Percentiles rank a stretch among this genome's conserved stretches.
Conservation (phyloP, 1,140 invertebrate genomes). For the Schlechtendalia chinensis region DNA sequence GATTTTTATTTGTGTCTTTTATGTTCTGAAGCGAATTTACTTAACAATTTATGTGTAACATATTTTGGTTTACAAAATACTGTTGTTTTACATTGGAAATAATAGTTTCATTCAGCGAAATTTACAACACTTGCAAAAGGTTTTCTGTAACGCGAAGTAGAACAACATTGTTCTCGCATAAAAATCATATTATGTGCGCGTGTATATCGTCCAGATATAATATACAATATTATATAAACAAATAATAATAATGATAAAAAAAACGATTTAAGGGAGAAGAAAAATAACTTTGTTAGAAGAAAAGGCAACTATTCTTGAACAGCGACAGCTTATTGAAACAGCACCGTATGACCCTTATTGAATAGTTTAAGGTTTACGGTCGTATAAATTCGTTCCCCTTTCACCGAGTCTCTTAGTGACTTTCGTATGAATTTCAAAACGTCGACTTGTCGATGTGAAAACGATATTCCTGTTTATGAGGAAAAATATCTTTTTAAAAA, state of each 20-base stretch:
- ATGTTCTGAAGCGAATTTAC: background rate
- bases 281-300: conserved; percentile 11
- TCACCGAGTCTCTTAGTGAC: conserved; percentile 25
- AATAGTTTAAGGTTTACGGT: conserved; percentile 38
- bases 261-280: background rate
- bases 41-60: background rate
- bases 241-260: background rate
- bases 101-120: background rate
- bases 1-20: too few relatives aligned
- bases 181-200: background rate
- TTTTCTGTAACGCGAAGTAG: background rate
- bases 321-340: conserved; percentile 34
- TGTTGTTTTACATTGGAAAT: background rate
- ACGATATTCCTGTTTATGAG: background rate
- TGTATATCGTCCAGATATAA: background rate
- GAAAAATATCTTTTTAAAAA: background rate
- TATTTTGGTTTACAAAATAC: background rate
- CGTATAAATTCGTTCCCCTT: conserved; percentile 29
- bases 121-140: background rate
- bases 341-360: conserved; percentile 31
- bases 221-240: background rate
- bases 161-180: conserved; percentile 12
- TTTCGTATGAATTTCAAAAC: conserved; percentile 6
- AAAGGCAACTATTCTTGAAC: background rate
- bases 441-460: background rate